Conservation (phyloP, 2,888 invertebrate genomes). For the Sepiola atlantica region DNA sequence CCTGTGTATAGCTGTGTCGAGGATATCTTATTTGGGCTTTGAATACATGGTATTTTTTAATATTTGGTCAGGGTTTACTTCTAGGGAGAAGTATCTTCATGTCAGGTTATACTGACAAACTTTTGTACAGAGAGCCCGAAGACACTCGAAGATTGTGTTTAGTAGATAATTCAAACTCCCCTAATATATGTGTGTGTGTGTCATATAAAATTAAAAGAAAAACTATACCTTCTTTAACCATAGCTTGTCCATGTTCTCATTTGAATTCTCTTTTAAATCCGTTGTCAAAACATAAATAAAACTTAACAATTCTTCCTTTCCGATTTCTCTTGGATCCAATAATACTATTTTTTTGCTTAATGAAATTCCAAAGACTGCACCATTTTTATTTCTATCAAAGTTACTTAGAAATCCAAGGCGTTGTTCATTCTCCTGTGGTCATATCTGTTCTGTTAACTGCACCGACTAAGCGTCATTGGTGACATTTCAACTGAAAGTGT, state of each 20-base stretch:
- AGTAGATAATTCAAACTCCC: too few species aligned
- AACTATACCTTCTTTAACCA: background rate
- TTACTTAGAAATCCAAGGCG: background rate
- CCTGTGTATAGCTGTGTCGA: too few species aligned
- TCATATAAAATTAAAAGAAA: background rate
- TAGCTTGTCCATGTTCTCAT: background rate
- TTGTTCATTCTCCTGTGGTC: background rate
- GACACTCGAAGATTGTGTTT: too few species aligned
- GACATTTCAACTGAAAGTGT: conserved; percentile 32
- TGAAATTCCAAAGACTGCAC: background rate
- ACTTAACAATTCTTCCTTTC: background rate
- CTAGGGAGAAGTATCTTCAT: too few species aligned
- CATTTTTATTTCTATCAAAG: background rate
- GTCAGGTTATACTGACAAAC: too few species aligned
- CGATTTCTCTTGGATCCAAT: background rate
- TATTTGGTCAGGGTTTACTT: too few species aligned
- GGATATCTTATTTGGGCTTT: too few species aligned
- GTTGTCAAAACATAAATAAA: background rate
- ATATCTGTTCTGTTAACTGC: background rate
- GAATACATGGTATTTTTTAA: too few species aligned
- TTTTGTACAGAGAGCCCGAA: too few species aligned
- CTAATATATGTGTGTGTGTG: background rate
- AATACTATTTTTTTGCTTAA: background rate
- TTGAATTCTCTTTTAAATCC: background rate
- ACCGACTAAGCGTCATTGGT: background rate